Base-by-base conservation (phyloP, 2,888 invertebrate species). In the Heteropelma amictum region DNA sequence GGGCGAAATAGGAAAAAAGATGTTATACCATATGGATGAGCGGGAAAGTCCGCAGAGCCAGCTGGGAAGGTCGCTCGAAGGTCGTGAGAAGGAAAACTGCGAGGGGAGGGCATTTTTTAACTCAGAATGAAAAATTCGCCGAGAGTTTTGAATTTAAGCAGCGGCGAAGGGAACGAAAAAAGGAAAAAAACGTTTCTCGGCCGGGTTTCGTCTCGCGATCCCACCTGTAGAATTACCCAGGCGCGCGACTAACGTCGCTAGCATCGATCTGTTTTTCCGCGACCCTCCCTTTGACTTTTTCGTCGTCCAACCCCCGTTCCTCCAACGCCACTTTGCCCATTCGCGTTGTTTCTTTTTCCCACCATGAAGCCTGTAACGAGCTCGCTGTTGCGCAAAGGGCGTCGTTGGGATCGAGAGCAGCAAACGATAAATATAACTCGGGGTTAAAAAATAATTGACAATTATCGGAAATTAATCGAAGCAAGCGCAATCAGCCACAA, bases 151-250 rank as follows among this genome's bases (percentile, higher is more conserved):
- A 17, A 17, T 45, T 17, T 7, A 12, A 45, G 19, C 3, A 17
- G 8, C 12, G 4, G 45, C 2, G 14, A 45, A 45, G 8, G 19
- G 5, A n/a, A 21, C 2, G 17, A 47, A 10, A 5, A 1, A n/a
- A 2, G 21, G n/a, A 47, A 47, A 47, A 21, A 10, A 19, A 1
- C 19, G 19, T 17, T 8, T 42, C 4, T 45, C 10, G 1, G 1
- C 1, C 17, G 21, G 49, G 35, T 12, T 49, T 23, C 30, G 12
- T 58, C 35, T 60, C 30, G 33, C 7, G 42, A 65, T 67, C 65
- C 79, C 77, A 79, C 79, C 77, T 79, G 79, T 79, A 76, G 77
- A 77, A 72, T 67, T 68, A 69, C 38, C 64, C 67, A 68, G 68
- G 63, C 67, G 56, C 58, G 63, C 64, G 51, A 38, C 23, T 19